Percentiles rank a stretch among this genome's conserved stretches.
Evolutionary conservation across 2,888 invertebrate genomes (phyloP).

Genomic region (Drosophila prolongata): DNA sequence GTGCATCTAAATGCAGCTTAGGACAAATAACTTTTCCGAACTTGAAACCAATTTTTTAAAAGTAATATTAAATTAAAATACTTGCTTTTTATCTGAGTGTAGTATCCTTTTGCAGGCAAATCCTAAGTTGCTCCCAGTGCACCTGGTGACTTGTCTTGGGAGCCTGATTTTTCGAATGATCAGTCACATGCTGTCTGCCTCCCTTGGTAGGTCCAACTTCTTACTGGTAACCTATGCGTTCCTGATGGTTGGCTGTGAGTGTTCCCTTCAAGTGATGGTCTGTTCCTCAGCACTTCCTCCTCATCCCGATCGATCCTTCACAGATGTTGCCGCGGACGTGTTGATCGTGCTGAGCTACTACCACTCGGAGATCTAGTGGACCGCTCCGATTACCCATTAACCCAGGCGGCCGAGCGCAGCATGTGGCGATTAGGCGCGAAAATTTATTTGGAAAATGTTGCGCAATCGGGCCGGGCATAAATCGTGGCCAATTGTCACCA

Average conservation of each 20-base stretch:
- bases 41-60: too few relatives aligned
- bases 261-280: too few relatives aligned
- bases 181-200: conserved; percentile 36
- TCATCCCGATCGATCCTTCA: neutral
- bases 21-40: too few relatives aligned
- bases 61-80: neutral
- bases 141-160: conserved; percentile 43
- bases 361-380: conserved; percentile 24
- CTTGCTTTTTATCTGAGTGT: neutral
- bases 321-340: conserved; percentile 15
- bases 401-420: conserved; percentile 57
- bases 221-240: conserved; percentile 18
- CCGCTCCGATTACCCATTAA: conserved; percentile 37
- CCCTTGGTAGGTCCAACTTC: accelerated
- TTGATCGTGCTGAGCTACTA: conserved; percentile 14
- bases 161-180: conserved; percentile 51
- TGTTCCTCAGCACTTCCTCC: too few relatives aligned
- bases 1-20: too few relatives aligned
- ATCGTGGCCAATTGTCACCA: conserved; percentile 75
- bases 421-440: conserved; percentile 66
- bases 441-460: conserved; percentile 74
- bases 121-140: conserved; percentile 42
- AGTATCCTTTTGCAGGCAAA: conserved; percentile 13
- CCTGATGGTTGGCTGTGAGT: conserved; percentile 42
- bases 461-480: conserved; percentile 62